phyloP scores from a whole-genome alignment of 2,888 invertebrate species.

The Cataglyphis cursor region DNA sequence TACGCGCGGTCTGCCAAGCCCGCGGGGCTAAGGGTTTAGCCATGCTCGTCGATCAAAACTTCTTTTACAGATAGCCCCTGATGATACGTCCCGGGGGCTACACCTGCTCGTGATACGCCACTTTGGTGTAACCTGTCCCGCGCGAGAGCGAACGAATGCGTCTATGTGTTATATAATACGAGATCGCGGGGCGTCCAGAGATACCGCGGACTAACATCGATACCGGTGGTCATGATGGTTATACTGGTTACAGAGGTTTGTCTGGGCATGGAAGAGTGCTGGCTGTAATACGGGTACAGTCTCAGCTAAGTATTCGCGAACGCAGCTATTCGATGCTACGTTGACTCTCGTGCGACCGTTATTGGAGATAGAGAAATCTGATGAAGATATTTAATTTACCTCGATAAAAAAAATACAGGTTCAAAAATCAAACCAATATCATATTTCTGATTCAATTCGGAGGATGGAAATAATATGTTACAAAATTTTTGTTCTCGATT shows the following conservation, averaged over 20 bases:
- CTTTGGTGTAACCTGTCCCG: constrained; percentile 62
- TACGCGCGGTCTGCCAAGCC: constrained; percentile 40
- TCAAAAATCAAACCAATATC: neutral
- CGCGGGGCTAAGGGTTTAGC: constrained; percentile 43
- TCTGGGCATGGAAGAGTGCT: constrained; percentile 69
- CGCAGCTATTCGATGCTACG: constrained; percentile 39
- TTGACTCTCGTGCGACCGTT: neutral
- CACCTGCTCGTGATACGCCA: constrained; percentile 77
- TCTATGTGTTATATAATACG: constrained; percentile 74
- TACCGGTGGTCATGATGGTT: constrained; percentile 70
- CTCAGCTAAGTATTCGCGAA: constrained; percentile 52
- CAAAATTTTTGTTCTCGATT: neutral
- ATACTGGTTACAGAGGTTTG: constrained; percentile 75
- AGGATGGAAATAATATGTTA: neutral
- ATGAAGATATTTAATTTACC: neutral
- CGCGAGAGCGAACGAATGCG: constrained; percentile 33
- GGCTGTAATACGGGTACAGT: constrained; percentile 69
- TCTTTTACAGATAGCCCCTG: constrained; percentile 65
- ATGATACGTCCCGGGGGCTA: constrained; percentile 75
- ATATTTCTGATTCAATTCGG: neutral
- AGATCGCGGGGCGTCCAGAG: constrained; percentile 62
- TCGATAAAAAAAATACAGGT: neutral
- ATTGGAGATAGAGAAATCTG: neutral
- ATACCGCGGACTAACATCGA: constrained; percentile 53
- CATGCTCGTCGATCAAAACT: constrained; percentile 62